Evolutionary conservation across 2,888 invertebrate genomes (phyloP).

Genomic region (Parthenolecanium corni): DNA sequence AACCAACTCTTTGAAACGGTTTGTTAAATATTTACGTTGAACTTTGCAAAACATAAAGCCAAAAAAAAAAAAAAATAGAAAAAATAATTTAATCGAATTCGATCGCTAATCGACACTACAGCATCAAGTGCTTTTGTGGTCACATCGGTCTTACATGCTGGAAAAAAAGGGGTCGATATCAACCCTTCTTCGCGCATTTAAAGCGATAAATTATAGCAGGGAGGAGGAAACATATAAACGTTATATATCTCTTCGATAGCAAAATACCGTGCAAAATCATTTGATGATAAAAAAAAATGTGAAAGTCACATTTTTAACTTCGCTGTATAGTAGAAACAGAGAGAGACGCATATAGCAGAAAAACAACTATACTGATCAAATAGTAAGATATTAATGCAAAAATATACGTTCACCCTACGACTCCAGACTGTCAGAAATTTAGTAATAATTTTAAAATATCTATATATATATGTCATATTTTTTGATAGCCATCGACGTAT

Average conservation of each 20-base stretch:
- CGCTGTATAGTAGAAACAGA: neutral
- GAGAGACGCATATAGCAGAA: no score
- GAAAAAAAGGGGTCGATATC: conserved; percentile 22
- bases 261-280: conserved; percentile 6
- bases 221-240: neutral
- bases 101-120: neutral
- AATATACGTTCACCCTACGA: neutral
- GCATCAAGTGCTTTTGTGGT: conserved; percentile 24
- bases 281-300: neutral
- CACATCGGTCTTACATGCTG: conserved; percentile 15
- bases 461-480: conserved; percentile 4
- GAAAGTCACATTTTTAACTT: neutral
- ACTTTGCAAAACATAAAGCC: no score
- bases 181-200: conserved; percentile 12
- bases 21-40: no score
- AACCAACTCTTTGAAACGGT: no score
- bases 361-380: conserved; percentile 1
- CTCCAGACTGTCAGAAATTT: conserved; percentile 8
- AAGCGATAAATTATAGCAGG: conserved; percentile 22
- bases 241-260: neutral
- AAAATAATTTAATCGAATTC: neutral
- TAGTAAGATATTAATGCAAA: conserved; percentile 13
- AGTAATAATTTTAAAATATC: conserved; percentile 17
- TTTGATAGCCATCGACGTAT: conserved; percentile 11
- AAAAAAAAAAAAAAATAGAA: neutral